phyloP scores from a whole-genome alignment of 2,797 vertebrate species.

The Pseudotriccus pelzelni region DNA sequence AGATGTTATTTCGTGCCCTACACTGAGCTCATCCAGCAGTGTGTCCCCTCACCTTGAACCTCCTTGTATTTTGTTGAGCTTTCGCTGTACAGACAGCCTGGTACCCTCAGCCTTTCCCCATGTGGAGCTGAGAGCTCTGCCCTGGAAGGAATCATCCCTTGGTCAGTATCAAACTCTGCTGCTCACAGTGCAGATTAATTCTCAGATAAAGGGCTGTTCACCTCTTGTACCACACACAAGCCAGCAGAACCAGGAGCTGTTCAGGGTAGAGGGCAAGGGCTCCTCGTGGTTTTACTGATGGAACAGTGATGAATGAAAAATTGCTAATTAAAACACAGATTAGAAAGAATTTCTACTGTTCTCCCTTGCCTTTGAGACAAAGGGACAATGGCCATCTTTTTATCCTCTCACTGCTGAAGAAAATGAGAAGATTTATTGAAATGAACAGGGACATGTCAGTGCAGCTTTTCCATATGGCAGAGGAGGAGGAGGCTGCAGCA shows the following conservation, averaged over 20 bases:
- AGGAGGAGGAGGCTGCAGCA: not conserved
- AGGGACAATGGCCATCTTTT: not conserved
- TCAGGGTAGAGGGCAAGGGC: not conserved
- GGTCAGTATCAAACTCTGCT: not conserved
- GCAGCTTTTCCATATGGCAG: not conserved
- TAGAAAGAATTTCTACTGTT: not conserved
- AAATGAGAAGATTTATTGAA: not conserved
- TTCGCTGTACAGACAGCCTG: not conserved
- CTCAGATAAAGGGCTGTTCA: not conserved
- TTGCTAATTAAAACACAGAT: not conserved
- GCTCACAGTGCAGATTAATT: not conserved
- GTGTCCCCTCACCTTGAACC: not conserved
- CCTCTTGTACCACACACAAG: not conserved
- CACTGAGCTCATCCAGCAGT: not conserved
- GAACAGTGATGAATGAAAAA: not conserved
- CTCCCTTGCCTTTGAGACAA: not conserved
- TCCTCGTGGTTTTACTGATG: accelerated
- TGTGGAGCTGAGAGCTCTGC: accelerated
- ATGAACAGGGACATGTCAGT: accelerated
- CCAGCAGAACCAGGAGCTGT: not conserved
- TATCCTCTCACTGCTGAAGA: not conserved
- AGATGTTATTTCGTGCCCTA: not conserved
- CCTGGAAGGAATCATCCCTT: not conserved
- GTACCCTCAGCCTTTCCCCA: not conserved
- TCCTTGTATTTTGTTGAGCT: not conserved